A percentile compares a stretch with the other conserved stretches of the same genome.
phyloP scores from a whole-genome alignment of 2,888 invertebrate species.

The Alcis repandata region DNA sequence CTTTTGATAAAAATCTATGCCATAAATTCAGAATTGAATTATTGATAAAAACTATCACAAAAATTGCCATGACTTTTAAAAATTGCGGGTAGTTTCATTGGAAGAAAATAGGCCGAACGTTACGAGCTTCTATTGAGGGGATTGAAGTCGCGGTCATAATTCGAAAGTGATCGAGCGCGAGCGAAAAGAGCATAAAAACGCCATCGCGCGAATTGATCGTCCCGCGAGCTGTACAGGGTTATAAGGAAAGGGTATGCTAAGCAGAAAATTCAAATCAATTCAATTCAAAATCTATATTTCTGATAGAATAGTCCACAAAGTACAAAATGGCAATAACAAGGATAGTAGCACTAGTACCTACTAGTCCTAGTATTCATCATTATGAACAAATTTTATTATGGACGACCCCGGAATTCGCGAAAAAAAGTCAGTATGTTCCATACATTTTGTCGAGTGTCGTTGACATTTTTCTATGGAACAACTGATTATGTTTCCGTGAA shows the following conservation, averaged over 20 bases:
- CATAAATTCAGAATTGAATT: not conserved
- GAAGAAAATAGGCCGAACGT: constrained; percentile 8
- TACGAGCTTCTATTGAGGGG: constrained; percentile 9
- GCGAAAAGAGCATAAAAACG: constrained; percentile 39
- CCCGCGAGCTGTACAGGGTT: not conserved
- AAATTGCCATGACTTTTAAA: not conserved
- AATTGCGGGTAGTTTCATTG: constrained; percentile 1
- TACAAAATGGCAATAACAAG: no score
- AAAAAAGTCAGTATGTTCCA: no score
- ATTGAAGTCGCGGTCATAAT: constrained; percentile 35
- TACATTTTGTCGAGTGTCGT: no score
- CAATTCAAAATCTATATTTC: no score
- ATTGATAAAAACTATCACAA: not conserved
- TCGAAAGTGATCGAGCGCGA: constrained; percentile 33
- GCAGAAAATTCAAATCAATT: not conserved
- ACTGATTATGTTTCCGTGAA: no score
- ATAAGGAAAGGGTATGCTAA: not conserved
- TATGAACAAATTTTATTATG: no score
- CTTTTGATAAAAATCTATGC: not conserved
- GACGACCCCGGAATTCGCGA: no score
- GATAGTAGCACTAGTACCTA: no score
- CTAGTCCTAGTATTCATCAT: no score
- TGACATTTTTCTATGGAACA: no score
- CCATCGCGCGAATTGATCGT: constrained; percentile 38
- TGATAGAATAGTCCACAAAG: no score